These are phyloP conservation scores for Heliconius hermathena DNA, from an alignment of 1,140 invertebrate species.

Conservation along the genomic window DNA sequence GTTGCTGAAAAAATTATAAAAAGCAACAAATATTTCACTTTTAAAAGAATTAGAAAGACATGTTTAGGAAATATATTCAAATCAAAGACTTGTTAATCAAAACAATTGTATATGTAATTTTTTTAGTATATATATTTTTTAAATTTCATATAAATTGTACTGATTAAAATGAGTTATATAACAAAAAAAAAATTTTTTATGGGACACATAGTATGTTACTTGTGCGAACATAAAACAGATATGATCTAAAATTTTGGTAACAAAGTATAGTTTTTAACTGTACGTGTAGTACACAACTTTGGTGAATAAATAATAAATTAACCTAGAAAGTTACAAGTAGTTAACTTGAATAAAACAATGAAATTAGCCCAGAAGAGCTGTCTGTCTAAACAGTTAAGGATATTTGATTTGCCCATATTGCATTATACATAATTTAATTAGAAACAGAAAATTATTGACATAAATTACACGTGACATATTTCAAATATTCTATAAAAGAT, in stretches of 20 bases:
- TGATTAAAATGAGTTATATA: neutral
- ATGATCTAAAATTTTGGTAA: conserved; percentile 58
- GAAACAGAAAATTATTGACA: neutral
- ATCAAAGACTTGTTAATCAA: no score
- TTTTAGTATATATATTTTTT: no score
- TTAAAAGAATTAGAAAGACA: no score
- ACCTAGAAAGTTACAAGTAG: conserved; percentile 74
- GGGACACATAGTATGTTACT: conserved; percentile 12
- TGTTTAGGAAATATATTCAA: no score
- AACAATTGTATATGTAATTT: no score
- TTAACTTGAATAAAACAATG: conserved; percentile 65
- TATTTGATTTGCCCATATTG: neutral
- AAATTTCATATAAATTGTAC: no score
- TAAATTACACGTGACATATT: neutral
- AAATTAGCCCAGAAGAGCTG: conserved; percentile 54
- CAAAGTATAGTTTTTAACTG: conserved; percentile 48
- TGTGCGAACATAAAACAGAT: conserved; percentile 48
- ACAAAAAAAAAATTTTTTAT: neutral
- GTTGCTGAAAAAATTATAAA: no score
- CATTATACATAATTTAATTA: neutral
- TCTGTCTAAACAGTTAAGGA: conserved; percentile 37
- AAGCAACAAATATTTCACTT: no score
- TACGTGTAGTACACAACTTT: conserved; percentile 63
- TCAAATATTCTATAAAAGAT: neutral
- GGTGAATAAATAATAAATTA: conserved; percentile 65